Evolutionary conservation across 2,113 vertebrate genomes (phyloP).

Genomic region (Choloepus hoffmanni): DNA sequence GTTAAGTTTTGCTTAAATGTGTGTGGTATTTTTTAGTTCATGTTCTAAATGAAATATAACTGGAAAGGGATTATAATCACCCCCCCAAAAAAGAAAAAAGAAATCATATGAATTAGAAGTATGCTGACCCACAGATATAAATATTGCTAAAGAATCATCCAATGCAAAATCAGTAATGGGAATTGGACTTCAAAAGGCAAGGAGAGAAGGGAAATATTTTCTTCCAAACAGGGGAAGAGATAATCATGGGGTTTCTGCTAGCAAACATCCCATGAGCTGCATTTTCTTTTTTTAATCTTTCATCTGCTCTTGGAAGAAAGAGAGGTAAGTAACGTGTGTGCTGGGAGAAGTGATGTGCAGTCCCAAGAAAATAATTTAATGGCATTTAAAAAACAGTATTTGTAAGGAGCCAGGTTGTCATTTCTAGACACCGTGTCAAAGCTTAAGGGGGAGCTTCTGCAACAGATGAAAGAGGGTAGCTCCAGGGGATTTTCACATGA

Average conservation of each 20-base stretch:
- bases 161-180: constrained; percentile 5
- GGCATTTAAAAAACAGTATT: constrained; percentile 52
- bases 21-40: not conserved
- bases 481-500: constrained; percentile 36
- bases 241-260: constrained; percentile 31
- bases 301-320: constrained; percentile 25
- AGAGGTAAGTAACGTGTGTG: not conserved
- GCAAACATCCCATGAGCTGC: not conserved
- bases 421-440: constrained; percentile 57
- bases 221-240: not conserved
- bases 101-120: not conserved
- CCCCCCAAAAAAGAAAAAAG: not conserved
- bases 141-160: not conserved
- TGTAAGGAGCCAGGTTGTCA: constrained; percentile 59
- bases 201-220: not conserved
- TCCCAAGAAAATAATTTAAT: constrained; percentile 53
- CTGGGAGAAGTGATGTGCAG: constrained; percentile 5
- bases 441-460: constrained; percentile 4
- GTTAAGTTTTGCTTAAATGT: constrained; percentile 35
- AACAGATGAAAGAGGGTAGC: constrained; percentile 31
- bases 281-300: constrained; percentile 18
- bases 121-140: not conserved
- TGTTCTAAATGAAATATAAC: constrained; percentile 15
- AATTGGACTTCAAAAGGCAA: constrained; percentile 49
- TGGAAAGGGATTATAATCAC: constrained; percentile 24